Evolutionary conservation across 2,888 invertebrate genomes (phyloP).

Genomic region (Drosophila kuntzei): DNA sequence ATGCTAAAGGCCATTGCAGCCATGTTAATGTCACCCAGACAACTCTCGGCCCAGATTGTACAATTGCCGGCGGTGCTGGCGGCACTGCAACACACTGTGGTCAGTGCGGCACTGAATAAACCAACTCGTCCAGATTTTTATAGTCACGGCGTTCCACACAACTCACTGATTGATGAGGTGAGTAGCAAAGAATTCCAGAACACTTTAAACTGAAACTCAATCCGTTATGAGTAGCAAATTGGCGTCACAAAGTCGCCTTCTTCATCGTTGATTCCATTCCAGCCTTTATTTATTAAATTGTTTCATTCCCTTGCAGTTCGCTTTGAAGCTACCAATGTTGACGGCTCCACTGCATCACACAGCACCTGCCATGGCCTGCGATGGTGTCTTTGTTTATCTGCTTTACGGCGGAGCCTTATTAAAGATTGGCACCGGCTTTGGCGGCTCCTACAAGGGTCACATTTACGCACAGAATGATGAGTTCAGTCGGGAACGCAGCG

Average conservation of each 20-base stretch:
- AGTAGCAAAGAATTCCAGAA: neutral
- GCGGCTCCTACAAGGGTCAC: conserved; percentile 96
- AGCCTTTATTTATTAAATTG: neutral
- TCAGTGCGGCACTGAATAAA: conserved; percentile 94
- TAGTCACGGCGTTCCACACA: conserved; percentile 93
- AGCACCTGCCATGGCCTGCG: conserved; percentile 90
- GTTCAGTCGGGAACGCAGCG: conserved; percentile 92
- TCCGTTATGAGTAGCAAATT: no score
- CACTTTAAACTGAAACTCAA: no score
- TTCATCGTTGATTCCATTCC: neutral
- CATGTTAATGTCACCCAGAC: conserved; percentile 93
- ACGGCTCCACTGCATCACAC: conserved; percentile 27
- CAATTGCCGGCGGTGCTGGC: conserved; percentile 94
- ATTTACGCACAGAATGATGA: conserved; percentile 93
- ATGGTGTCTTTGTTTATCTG: conserved; percentile 95
- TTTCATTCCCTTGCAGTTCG: conserved; percentile 66
- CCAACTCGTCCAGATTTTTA: conserved; percentile 95
- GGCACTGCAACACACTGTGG: conserved; percentile 94
- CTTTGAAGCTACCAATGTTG: conserved; percentile 68
- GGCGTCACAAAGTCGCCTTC: neutral
- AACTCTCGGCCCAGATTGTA: conserved; percentile 92
- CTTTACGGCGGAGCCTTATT: conserved; percentile 93
- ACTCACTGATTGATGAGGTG: conserved; percentile 89
- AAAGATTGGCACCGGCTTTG: conserved; percentile 98
- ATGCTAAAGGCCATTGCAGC: conserved; percentile 94